Conservation (phyloP, 2,797 vertebrate species). For the Lutjanus campechanus region DNA sequence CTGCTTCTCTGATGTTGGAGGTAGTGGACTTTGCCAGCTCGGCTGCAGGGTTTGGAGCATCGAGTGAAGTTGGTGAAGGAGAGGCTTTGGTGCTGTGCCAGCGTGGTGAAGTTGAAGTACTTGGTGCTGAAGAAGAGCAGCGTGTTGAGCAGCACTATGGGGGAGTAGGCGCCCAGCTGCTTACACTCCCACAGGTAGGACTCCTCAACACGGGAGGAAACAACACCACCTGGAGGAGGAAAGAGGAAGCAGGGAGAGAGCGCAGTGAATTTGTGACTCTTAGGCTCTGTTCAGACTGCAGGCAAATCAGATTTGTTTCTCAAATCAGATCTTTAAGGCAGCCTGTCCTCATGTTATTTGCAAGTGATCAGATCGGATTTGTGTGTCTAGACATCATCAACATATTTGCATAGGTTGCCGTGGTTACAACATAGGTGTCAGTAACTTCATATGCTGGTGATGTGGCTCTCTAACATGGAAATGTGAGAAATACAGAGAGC, state of each 20-base stretch:
- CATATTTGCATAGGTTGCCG: no score
- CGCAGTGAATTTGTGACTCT: neutral
- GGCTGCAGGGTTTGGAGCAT: conserved; percentile 87
- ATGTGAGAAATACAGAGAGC: no score
- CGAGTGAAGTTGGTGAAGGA: conserved; percentile 92
- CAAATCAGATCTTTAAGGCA: no score
- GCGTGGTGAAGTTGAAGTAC: conserved; percentile 91
- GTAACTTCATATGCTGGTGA: no score
- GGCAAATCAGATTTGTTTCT: no score
- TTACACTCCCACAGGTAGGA: conserved; percentile 98
- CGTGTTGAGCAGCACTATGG: conserved; percentile 96
- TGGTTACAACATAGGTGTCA: no score
- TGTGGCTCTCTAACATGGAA: no score
- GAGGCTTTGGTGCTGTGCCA: conserved; percentile 91
- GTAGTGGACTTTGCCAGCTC: conserved; percentile 89
- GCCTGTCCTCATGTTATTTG: no score
- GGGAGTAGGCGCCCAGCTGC: conserved; percentile 96
- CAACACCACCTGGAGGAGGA: conserved; percentile 29
- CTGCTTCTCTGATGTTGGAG: conserved; percentile 88
- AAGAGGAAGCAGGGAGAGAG: neutral
- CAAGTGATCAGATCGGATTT: no score
- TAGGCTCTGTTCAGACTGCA: no score
- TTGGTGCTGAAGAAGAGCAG: conserved; percentile 97
- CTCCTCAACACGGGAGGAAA: conserved; percentile 95
- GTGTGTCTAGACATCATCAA: no score